Conservation (phyloP, 92 coral and sea anemone genomes). For the Muricea muricata region DNA sequence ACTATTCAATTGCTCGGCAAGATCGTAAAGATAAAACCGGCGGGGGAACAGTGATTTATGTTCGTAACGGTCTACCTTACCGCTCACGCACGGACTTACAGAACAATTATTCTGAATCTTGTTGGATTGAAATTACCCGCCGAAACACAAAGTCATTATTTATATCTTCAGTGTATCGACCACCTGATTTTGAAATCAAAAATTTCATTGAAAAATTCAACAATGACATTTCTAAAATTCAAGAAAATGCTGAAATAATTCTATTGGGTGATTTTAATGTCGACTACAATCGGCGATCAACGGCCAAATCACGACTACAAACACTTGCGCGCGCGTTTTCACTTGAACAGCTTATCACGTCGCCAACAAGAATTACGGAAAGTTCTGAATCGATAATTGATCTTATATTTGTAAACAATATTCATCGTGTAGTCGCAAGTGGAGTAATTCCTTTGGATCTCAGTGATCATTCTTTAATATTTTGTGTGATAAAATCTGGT, state of each 20-base stretch:
- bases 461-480: slow-evolving; percentile 68
- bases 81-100: slow-evolving; percentile 38
- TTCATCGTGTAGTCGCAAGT: slow-evolving; percentile 27
- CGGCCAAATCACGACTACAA: not conserved
- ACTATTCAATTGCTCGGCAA: slow-evolving; percentile 36
- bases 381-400: slow-evolving; percentile 38
- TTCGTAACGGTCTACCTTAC: slow-evolving; percentile 44
- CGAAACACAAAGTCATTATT: slow-evolving; percentile 41
- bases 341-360: not conserved
- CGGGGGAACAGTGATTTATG: slow-evolving; percentile 53
- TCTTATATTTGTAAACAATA: slow-evolving; percentile 38
- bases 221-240: not conserved
- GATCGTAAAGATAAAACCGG: slow-evolving; percentile 53
- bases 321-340: not conserved
- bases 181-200: not conserved
- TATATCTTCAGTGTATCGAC: slow-evolving; percentile 27
- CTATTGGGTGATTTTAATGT: slow-evolving; percentile 13
- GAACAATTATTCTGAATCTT: slow-evolving; percentile 28
- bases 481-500: slow-evolving; percentile 46
- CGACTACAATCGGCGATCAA: not conserved
- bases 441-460: slow-evolving; percentile 57
- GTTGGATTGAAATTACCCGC: slow-evolving; percentile 56
- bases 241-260: not conserved
- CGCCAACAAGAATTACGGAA: slow-evolving; percentile 51
- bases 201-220: not conserved